Evolutionary conservation across 2,113 vertebrate species (phyloP).

Genomic region (Hipposideros armiger): DNA sequence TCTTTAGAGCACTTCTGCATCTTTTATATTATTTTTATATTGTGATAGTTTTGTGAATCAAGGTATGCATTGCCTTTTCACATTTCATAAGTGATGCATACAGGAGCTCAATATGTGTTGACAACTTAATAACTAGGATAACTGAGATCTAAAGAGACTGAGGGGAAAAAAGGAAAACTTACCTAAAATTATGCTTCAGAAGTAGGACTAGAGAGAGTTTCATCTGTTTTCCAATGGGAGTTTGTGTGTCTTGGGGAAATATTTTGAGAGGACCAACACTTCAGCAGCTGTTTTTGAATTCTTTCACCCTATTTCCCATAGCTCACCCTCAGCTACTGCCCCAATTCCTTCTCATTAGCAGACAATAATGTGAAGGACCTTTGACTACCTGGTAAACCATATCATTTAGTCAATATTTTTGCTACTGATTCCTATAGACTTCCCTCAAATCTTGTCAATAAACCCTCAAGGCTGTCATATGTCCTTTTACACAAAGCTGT

Average conservation of each 20-base stretch:
- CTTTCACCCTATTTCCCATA: not conserved
- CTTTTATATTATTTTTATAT: not conserved
- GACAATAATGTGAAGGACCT: too few species aligned
- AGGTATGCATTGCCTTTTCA: not conserved
- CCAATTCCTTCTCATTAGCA: not conserved
- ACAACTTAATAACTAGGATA: not conserved
- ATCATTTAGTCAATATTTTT: not conserved
- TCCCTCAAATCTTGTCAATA: not conserved
- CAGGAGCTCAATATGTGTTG: not conserved
- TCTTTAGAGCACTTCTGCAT: not conserved
- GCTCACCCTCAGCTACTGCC: not conserved
- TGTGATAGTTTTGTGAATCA: not conserved
- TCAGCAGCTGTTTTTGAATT: not conserved
- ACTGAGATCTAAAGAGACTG: not conserved
- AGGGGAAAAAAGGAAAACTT: not conserved
- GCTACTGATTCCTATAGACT: not conserved
- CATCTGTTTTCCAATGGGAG: not conserved
- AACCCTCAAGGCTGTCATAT: not conserved
- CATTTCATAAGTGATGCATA: not conserved
- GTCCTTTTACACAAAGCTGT: not conserved
- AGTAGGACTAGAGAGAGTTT: not conserved
- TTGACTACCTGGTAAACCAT: too few species aligned
- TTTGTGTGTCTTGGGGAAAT: not conserved
- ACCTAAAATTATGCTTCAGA: not conserved
- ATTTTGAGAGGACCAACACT: too few species aligned